phyloP scores from a whole-genome alignment of 2,888 invertebrate species.

The Pocota personata region DNA sequence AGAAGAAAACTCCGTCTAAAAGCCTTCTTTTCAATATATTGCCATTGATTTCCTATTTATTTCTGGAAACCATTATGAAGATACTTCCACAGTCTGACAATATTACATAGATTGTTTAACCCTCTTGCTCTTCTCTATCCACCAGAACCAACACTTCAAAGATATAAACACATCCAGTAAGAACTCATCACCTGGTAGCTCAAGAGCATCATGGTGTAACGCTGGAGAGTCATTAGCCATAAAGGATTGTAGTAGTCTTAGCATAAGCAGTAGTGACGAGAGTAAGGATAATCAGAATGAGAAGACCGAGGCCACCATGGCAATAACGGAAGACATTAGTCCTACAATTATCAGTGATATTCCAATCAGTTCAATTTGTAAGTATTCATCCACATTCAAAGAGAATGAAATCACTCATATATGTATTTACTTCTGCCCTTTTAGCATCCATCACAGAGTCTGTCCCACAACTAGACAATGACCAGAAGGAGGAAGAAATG shows the following conservation, averaged over 20 bases:
- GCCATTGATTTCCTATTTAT: too few species aligned
- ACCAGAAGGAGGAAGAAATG: slow-evolving; percentile 47
- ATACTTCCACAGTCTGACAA: too few species aligned
- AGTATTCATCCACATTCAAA: slow-evolving; percentile 55
- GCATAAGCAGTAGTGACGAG: slow-evolving; percentile 84
- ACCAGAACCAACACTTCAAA: slow-evolving; percentile 74
- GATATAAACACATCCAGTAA: slow-evolving; percentile 78
- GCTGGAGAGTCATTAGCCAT: slow-evolving; percentile 87
- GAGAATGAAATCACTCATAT: neutral
- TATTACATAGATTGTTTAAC: too few species aligned
- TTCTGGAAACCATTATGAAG: too few species aligned
- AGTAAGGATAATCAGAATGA: slow-evolving; percentile 79
- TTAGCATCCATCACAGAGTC: slow-evolving; percentile 76
- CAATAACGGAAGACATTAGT: slow-evolving; percentile 76
- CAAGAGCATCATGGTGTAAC: slow-evolving; percentile 82
- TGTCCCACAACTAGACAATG: slow-evolving; percentile 31
- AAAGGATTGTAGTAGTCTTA: slow-evolving; percentile 84
- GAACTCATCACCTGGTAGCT: slow-evolving; percentile 79
- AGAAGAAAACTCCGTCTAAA: too few species aligned
- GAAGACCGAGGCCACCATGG: slow-evolving; percentile 62
- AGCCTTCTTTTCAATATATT: too few species aligned
- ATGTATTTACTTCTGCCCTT: neutral
- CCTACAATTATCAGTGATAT: slow-evolving; percentile 78
- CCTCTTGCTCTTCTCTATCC: neutral
- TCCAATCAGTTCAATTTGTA: slow-evolving; percentile 80